These are phyloP conservation scores for Plecotus auritus DNA, from an alignment of 2,113 vertebrate species.

Conservation along the genomic window DNA sequence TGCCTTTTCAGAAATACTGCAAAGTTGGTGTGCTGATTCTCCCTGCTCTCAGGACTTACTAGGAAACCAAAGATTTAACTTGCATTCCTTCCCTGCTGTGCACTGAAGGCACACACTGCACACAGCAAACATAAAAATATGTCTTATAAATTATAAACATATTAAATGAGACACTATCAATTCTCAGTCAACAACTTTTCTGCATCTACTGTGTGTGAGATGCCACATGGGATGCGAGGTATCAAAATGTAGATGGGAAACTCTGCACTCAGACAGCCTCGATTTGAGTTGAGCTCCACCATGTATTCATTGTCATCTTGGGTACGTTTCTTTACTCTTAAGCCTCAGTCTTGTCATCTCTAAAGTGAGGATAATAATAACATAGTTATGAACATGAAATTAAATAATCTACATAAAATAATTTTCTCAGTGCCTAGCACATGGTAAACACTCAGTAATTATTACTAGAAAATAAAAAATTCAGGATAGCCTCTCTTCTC, in stretches of 20 bases:
- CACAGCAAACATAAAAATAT: background rate
- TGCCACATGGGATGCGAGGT: background rate
- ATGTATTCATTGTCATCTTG: background rate
- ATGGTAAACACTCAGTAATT: background rate
- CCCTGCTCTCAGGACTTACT: background rate
- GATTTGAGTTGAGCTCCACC: background rate
- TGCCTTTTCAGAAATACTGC: background rate
- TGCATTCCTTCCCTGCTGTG: background rate
- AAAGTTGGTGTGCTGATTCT: background rate
- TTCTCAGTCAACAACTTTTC: background rate
- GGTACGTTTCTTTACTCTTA: background rate
- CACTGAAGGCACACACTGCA: background rate
- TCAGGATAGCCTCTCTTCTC: background rate
- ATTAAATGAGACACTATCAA: background rate
- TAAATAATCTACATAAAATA: background rate
- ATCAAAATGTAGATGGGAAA: background rate
- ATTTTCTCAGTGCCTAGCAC: background rate
- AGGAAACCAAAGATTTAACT: background rate
- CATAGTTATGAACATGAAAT: background rate
- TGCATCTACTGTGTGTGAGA: slow-evolving; percentile 8
- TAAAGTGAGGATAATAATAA: slow-evolving; percentile 21
- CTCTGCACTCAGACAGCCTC: background rate
- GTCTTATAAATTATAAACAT: background rate
- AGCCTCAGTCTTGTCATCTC: slow-evolving; percentile 7
- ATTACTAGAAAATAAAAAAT: slow-evolving; percentile 16